Base-by-base conservation (phyloP, 2,797 vertebrate genomes). In the Tympanoctomys barrerae region DNA sequence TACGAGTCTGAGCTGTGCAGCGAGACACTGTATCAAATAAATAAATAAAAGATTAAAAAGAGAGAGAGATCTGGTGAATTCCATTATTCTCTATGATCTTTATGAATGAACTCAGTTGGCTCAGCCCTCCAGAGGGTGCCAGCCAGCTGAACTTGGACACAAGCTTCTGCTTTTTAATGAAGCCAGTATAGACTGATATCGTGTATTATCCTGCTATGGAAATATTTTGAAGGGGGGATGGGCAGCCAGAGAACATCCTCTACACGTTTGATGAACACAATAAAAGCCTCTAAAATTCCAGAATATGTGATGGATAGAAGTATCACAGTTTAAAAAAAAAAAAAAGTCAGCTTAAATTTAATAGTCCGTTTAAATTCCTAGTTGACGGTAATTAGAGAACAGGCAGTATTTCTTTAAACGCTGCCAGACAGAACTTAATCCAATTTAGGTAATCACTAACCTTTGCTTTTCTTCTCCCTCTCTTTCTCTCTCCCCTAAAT, bases 351-450 rank as follows among this genome's bases (percentile, higher is more conserved):
- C 84, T 95, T 97, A 97, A 96, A 94, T 80, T 90, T 90, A 97
- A 94, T 61, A 26, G 90, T 66, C 57, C 4, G 0, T 89, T 97
- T 93, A 68, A 96, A 97, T 96, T 97, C 92, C 94, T 94, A 93
- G 82, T 81, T 97, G 81, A 96, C 14, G 57, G 62, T 96, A 96
- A 97, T 97, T 90, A 96, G 94, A 96, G 94, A 95, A 71, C 70
- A 92, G 73, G 66, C 77, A 90, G 82, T 82, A 97, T 87, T 94
- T 39, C 80, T 80, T 96, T 97, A 97, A 97, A 96, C 0, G 7
- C 75, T 95, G 93, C 90, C 93, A 90, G 87, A 95, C 89, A 97
- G 93, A 97, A 94, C 75, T 93, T 96, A 98, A 97, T 89, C 97
- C 33, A 95, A 97, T 39, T 24, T 96, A 96, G 94, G 90, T 95